Evolutionary conservation across 2,797 vertebrate species (phyloP).

Genomic region (Sebastes vulpes): DNA sequence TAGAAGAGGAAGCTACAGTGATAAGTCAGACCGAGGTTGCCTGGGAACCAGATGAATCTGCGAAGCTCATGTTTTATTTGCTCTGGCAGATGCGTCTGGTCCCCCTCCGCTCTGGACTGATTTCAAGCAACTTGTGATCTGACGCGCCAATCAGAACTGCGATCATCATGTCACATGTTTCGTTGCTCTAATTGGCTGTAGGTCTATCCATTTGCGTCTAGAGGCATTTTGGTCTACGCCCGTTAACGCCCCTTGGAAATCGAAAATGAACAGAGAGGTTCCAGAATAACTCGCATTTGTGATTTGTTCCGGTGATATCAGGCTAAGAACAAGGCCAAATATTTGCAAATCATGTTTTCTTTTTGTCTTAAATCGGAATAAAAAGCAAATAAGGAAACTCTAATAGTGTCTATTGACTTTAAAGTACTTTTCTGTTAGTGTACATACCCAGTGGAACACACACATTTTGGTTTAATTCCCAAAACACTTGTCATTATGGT

Average conservation of each 20-base stretch:
- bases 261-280: neutral
- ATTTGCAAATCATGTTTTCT: constrained; percentile 9
- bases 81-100: neutral
- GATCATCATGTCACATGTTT: neutral
- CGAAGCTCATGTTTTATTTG: neutral
- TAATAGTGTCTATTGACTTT: neutral
- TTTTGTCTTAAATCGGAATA: neutral
- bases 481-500: neutral
- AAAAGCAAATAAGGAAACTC: neutral
- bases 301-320: neutral
- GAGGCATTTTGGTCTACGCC: neutral
- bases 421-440: neutral
- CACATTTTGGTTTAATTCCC: constrained; percentile 1
- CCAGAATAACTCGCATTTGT: neutral
- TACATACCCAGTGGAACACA: neutral
- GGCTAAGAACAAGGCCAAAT: neutral
- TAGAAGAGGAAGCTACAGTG: constrained; percentile 15
- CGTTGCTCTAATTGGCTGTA: neutral
- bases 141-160: neutral
- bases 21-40: constrained; percentile 18
- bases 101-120: neutral
- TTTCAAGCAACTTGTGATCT: neutral
- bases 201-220: neutral
- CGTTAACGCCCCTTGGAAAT: neutral
- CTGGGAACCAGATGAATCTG: neutral